A percentile compares a stretch with the other conserved stretches of the same genome.
Evolutionary conservation across 1,140 invertebrate species (phyloP).

Genomic region (Brachionus sp.): DNA sequence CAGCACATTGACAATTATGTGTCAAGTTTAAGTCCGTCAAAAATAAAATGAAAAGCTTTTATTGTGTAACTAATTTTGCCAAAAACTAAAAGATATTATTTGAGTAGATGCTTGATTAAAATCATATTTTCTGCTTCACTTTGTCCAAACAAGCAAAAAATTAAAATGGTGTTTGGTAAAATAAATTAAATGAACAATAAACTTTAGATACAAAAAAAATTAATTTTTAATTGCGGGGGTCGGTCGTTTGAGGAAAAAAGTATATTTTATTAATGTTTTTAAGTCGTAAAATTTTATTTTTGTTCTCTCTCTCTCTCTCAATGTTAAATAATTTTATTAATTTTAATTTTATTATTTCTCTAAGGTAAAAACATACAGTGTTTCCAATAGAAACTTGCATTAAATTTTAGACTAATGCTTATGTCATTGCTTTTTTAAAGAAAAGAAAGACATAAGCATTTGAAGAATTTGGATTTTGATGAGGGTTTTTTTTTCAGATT

Average conservation of each 20-base stretch:
- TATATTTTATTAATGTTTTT: not conserved
- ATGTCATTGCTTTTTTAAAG: too few species aligned
- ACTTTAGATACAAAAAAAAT: not conserved
- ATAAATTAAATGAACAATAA: slow-evolving; percentile 11
- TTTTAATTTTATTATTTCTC: not conserved
- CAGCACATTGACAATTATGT: slow-evolving; percentile 14
- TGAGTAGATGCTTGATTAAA: not conserved
- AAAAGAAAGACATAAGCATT: too few species aligned
- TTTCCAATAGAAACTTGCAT: slow-evolving; percentile 2
- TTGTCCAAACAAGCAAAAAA: not conserved
- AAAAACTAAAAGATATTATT: not conserved
- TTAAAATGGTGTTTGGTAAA: not conserved
- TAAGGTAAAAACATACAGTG: not conserved
- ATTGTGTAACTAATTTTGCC: not conserved
- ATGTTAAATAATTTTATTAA: not conserved
- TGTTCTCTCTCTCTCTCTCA: not conserved
- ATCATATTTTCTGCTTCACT: not conserved
- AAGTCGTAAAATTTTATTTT: not conserved
- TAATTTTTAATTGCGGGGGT: not conserved
- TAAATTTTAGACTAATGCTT: not conserved
- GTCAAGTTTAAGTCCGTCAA: slow-evolving; percentile 1
- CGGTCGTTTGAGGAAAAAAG: not conserved
- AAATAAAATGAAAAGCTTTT: not conserved
- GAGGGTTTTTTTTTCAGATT: not conserved
- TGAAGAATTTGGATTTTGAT: too few species aligned